phyloP scores from a whole-genome alignment of 2,113 vertebrate genomes.

The Odobenus rosmarus region DNA sequence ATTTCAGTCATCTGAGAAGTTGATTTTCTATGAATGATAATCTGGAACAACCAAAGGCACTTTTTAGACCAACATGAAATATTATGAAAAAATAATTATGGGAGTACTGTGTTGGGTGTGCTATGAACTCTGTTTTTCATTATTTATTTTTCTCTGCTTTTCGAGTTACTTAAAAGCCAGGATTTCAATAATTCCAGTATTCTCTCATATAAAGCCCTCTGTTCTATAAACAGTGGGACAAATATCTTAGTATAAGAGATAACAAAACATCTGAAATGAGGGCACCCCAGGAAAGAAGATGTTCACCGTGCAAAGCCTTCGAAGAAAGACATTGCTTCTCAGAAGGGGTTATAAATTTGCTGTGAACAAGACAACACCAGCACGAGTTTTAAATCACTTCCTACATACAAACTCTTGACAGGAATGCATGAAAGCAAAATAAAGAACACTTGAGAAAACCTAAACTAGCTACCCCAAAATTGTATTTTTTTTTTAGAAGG shows the following conservation, averaged over 20 bases:
- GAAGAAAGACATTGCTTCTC: constrained; percentile 30
- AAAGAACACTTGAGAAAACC: constrained; percentile 16
- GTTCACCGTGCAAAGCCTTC: constrained; percentile 10
- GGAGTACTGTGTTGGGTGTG: background rate
- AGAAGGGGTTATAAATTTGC: constrained; percentile 48
- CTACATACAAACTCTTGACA: background rate
- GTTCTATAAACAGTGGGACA: constrained; percentile 18
- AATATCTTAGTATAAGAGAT: constrained; percentile 40
- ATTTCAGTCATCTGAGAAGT: constrained; percentile 27
- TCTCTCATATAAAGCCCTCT: background rate
- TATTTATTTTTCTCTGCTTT: constrained; percentile 52
- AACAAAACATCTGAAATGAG: constrained; percentile 29
- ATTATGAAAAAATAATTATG: constrained; percentile 66
- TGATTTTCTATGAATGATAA: constrained; percentile 56
- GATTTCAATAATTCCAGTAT: constrained; percentile 41
- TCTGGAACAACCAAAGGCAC: background rate
- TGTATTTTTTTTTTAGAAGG: background rate
- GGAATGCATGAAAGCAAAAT: constrained; percentile 20
- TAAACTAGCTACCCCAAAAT: constrained; percentile 41
- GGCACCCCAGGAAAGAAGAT: constrained; percentile 44
- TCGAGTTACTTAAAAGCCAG: constrained; percentile 58
- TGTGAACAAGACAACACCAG: constrained; percentile 60
- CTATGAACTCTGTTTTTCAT: constrained; percentile 25
- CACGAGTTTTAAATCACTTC: constrained; percentile 55
- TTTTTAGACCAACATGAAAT: constrained; percentile 47